A percentile compares a stretch with the other conserved stretches of the same genome.
Conservation (phyloP, 1,140 invertebrate species). For the Drosophila mauritiana region DNA sequence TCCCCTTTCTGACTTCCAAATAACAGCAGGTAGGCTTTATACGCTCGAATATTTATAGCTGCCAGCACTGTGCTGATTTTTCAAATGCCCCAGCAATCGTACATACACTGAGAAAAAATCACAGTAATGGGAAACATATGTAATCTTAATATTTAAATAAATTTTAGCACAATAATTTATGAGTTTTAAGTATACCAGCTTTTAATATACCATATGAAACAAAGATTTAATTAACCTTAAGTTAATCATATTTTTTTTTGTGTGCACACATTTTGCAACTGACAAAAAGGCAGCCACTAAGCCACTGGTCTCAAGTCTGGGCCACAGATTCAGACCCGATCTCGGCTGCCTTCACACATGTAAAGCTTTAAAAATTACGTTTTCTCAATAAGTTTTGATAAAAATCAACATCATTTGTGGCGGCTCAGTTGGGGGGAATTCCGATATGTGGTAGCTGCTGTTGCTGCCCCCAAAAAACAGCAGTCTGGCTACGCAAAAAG, state of each 20-base stretch:
- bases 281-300: constrained; percentile 18
- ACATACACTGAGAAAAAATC: background rate
- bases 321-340: constrained; percentile 4
- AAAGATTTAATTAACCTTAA: no score
- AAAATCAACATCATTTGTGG: constrained; percentile 82
- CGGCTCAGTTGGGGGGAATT: constrained; percentile 76
- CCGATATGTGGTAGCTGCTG: constrained; percentile 72
- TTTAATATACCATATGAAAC: no score
- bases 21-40: constrained; percentile 51
- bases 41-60: constrained; percentile 67
- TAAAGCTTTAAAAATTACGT: constrained; percentile 81
- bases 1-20: background rate
- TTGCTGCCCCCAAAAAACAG: constrained; percentile 30
- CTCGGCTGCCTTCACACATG: constrained; percentile 46
- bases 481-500: constrained; percentile 9
- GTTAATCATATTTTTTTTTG: background rate
- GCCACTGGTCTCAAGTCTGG: constrained; percentile 5
- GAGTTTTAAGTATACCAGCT: background rate
- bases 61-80: constrained; percentile 67
- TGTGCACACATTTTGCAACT: constrained; percentile 31
- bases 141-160: background rate
- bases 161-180: background rate
- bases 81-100: constrained; percentile 57
- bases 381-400: constrained; percentile 83
- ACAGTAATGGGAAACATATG: background rate